Evolutionary conservation across 2,797 vertebrate species (phyloP).

Genomic region (Melanogrammus aeglefinus): DNA sequence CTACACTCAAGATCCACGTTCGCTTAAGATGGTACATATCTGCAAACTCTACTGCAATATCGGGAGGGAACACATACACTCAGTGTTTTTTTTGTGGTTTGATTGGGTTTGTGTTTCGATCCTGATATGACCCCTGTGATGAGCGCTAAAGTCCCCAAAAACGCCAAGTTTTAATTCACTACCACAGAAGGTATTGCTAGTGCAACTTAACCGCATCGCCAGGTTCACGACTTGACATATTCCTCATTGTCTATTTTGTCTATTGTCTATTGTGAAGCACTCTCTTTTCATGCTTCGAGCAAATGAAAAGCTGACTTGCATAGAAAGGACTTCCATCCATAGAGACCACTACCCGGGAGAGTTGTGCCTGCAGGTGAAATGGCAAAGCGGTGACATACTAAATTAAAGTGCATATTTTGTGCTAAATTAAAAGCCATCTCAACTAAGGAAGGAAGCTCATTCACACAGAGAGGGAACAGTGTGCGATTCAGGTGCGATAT

Average conservation of each 20-base stretch:
- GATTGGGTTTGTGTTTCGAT: too few species aligned
- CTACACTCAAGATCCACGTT: background rate
- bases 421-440: background rate
- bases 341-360: background rate
- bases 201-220: too few species aligned
- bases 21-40: background rate
- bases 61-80: background rate
- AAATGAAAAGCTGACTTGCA: background rate
- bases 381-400: background rate
- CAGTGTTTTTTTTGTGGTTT: too few species aligned
- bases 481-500: too few species aligned
- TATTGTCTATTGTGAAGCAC: background rate
- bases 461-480: background rate
- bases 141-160: too few species aligned
- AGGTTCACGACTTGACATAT: background rate
- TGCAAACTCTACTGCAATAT: background rate
- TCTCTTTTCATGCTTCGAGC: background rate
- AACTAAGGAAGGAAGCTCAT: background rate
- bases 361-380: background rate
- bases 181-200: too few species aligned
- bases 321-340: background rate
- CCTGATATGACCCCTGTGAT: too few species aligned
- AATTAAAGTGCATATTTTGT: background rate
- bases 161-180: too few species aligned
- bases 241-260: background rate